Percentiles rank a stretch among this genome's conserved stretches.
Evolutionary conservation across 1,140 invertebrate species (phyloP).

Genomic region (Frieseomelitta varia): DNA sequence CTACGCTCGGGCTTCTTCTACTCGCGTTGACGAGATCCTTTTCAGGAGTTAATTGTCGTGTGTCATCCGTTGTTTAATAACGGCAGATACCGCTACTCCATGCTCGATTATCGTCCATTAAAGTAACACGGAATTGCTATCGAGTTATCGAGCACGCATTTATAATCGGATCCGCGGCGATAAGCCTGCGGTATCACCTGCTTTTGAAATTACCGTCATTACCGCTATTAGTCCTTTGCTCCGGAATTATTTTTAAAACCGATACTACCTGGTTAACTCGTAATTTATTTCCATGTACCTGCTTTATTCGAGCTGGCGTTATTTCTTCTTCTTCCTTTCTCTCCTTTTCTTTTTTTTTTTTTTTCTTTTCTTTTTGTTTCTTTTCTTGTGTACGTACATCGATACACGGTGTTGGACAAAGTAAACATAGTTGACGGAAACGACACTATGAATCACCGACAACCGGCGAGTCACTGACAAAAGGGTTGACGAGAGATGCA

Average conservation of each 20-base stretch:
- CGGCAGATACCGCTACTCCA: conserved; percentile 26
- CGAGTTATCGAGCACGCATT: conserved; percentile 51
- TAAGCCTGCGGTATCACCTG: conserved; percentile 45
- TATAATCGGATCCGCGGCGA: conserved; percentile 49
- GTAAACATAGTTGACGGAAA: background rate
- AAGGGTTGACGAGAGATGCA: background rate
- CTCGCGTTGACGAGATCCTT: background rate
- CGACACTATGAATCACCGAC: background rate
- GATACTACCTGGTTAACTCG: background rate
- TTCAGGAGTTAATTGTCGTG: conserved; percentile 40
- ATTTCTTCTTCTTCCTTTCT: background rate
- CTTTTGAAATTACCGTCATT: conserved; percentile 48
- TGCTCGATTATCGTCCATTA: conserved; percentile 50
- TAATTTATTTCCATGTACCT: background rate
- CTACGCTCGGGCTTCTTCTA: no score
- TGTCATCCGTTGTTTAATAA: conserved; percentile 51
- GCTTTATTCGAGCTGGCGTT: background rate
- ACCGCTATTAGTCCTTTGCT: conserved; percentile 36
- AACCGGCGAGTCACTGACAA: background rate
- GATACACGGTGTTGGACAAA: background rate
- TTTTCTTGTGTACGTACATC: background rate
- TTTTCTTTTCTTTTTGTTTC: accelerated
- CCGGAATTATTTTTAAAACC: conserved; percentile 29
- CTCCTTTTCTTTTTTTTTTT: background rate
- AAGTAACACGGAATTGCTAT: conserved; percentile 52